A percentile compares a stretch with the other conserved stretches of the same genome.
Conservation (phyloP, 2,113 vertebrate species). For the Pheucticus melanocephalus region DNA sequence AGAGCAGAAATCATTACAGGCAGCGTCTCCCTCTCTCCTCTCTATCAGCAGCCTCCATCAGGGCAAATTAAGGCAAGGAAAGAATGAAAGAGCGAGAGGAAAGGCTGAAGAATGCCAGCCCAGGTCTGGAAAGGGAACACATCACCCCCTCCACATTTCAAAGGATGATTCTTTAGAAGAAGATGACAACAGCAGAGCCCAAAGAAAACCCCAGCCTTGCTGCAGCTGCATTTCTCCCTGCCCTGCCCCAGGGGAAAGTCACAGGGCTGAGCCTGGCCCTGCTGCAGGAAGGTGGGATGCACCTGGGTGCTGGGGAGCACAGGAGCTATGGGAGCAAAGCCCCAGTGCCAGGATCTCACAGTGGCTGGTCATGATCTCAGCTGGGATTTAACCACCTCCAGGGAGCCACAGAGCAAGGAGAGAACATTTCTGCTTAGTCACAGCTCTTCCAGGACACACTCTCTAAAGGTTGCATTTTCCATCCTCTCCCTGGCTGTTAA, state of each 20-base stretch:
- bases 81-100: not conserved
- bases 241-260: not conserved
- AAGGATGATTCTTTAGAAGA: not conserved
- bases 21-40: not conserved
- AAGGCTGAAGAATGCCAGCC: not conserved
- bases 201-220: not conserved
- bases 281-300: not conserved
- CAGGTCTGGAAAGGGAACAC: not conserved
- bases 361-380: not conserved
- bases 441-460: slow-evolving; percentile 9
- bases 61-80: not conserved
- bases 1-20: slow-evolving; percentile 22
- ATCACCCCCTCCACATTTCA: not conserved
- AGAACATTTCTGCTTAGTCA: slow-evolving; percentile 56
- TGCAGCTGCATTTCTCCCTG: not conserved
- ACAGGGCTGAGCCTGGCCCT: not conserved
- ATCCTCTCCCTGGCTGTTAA: slow-evolving; percentile 24
- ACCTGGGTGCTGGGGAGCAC: not conserved
- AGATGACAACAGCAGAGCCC: not conserved
- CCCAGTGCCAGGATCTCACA: not conserved
- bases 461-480: slow-evolving; percentile 26
- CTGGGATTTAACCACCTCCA: not conserved
- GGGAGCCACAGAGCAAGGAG: not conserved
- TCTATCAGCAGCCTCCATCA: not conserved
- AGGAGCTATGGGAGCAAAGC: not conserved